A percentile compares a stretch with the other conserved stretches of the same genome.
phyloP scores from a whole-genome alignment of 2,888 invertebrate genomes.

The Augochlorella aurata region DNA sequence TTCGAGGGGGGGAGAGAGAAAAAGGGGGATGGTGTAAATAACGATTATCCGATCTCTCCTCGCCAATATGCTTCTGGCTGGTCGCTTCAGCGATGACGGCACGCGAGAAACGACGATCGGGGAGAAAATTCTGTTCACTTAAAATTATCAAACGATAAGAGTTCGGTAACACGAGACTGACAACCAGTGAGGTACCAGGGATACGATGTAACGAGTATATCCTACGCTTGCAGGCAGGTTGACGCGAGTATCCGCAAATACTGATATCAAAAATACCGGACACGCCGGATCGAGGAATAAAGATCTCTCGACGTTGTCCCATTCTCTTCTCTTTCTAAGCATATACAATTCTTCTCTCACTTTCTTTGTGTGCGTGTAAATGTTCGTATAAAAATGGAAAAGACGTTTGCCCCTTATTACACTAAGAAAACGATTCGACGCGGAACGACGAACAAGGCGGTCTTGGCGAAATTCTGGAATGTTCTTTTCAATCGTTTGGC shows the following conservation, averaged over 20 bases:
- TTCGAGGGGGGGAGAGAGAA: slow-evolving; percentile 5
- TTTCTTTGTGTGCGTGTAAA: slow-evolving; percentile 44
- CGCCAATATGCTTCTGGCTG: slow-evolving; percentile 21
- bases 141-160: slow-evolving; percentile 63
- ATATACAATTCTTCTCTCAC: slow-evolving; percentile 37
- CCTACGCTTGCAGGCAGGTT: slow-evolving; percentile 71
- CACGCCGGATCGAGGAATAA: slow-evolving; percentile 65
- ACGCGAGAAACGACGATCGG: slow-evolving; percentile 35
- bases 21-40: neutral
- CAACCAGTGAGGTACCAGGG: slow-evolving; percentile 28
- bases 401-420: slow-evolving; percentile 56
- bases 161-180: slow-evolving; percentile 56
- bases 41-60: slow-evolving; percentile 41
- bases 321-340: slow-evolving; percentile 54
- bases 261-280: slow-evolving; percentile 81
- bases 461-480: slow-evolving; percentile 36
- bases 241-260: slow-evolving; percentile 73
- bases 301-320: slow-evolving; percentile 59
- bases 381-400: slow-evolving; percentile 50
- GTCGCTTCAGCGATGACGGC: slow-evolving; percentile 17
- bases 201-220: slow-evolving; percentile 61
- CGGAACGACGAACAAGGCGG: slow-evolving; percentile 46
- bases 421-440: slow-evolving; percentile 63
- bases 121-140: slow-evolving; percentile 37
- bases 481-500: neutral